Base-by-base conservation (phyloP, 2,113 vertebrate genomes). In the Myotis yumanensis region DNA sequence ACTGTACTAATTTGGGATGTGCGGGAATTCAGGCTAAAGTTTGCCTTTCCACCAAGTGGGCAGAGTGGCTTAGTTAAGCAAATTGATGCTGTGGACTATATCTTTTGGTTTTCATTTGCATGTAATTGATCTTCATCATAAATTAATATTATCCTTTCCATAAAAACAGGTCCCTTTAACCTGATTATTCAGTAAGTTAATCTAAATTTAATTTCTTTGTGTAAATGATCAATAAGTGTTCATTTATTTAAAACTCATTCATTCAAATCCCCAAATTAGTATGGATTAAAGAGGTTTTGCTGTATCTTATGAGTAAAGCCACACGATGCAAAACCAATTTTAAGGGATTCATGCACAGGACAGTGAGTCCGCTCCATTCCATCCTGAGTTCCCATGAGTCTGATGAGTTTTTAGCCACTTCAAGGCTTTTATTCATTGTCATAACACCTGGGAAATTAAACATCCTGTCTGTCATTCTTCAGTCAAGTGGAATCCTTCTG, bases 231-330 rank as follows among this genome's bases (percentile, higher is more conserved):
- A 95, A 94, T 92, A 94, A 91, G 71, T 89, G 59, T 69, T 54
- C 18, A 73, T 71, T n/a, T 87, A 84, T 84, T 82, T 59, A 90
- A 89, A 84, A 59, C 57, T 52, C 57, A 18, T 10, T 81, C 73
- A 37, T 86, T 92, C 79, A 94, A 73, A 83, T 83, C 32, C 77
- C 69, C 85, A 95, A 93, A 89, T 93, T 75, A 88, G 73, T 52
- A 43, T 23, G 30, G 87, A 73, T 93, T 92, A 87, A 92, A 72
- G 94, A 96, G 43, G 46, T 79, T 96, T 97, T 83, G 68, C 93
- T 84, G 69, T 82, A 75, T 48, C 84, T 73, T 68, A 40, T 37
- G 71, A 94, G 23, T 43, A 62, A 0, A 64, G 73, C 25, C 86
- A 90, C 54, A 80, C 4, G 57, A 28, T 40, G 20, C 68, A 95